Evolutionary conservation across 1,140 invertebrate genomes (phyloP).

Genomic region (Drosophila watanabei): DNA sequence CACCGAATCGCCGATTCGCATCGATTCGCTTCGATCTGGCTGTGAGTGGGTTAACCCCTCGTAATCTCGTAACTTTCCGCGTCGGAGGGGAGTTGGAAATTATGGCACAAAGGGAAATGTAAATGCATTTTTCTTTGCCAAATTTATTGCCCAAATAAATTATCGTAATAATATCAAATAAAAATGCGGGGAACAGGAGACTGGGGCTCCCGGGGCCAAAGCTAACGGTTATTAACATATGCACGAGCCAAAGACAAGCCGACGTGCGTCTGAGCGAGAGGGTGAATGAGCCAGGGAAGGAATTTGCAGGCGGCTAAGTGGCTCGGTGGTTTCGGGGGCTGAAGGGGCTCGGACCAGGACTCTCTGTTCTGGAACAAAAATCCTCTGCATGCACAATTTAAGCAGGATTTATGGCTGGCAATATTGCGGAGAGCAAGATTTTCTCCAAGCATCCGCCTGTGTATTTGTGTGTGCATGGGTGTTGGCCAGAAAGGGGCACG

Average conservation of each 20-base stretch:
- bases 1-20: conserved; percentile 12
- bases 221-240: conserved; percentile 84
- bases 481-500: not conserved
- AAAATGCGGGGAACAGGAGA: conserved; percentile 37
- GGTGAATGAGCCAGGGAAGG: conserved; percentile 29
- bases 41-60: conserved; percentile 35
- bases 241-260: conserved; percentile 57
- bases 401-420: conserved; percentile 84
- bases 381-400: conserved; percentile 84
- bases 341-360: conserved; percentile 7
- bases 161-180: conserved; percentile 84
- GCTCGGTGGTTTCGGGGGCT: conserved; percentile 3
- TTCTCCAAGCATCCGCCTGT: conserved; percentile 21
- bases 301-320: conserved; percentile 64
- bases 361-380: conserved; percentile 81
- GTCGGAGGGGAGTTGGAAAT: conserved; percentile 67
- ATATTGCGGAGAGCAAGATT: conserved; percentile 74
- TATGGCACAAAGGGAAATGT: conserved; percentile 74
- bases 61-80: conserved; percentile 22
- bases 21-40: conserved; percentile 21
- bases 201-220: conserved; percentile 41
- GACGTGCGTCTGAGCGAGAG: conserved; percentile 37
- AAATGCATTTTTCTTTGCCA: conserved; percentile 77
- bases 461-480: not conserved
- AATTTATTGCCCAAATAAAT: conserved; percentile 83